Evolutionary conservation across 2,888 invertebrate genomes (phyloP).

Genomic region (Acleris sparsana): DNA sequence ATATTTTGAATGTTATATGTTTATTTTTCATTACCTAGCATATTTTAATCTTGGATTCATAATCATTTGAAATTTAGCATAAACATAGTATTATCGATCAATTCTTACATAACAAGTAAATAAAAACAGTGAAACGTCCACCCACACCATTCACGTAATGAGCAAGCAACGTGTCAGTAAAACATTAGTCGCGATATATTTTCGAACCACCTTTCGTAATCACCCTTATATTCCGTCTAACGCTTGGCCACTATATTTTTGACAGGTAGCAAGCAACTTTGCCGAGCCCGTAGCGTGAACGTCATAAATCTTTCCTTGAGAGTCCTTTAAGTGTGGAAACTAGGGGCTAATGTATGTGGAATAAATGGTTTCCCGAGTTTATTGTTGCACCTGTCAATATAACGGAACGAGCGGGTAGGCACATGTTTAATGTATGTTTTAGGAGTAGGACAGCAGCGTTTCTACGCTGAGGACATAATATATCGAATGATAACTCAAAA

Average conservation of each 20-base stretch:
- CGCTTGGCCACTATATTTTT: conserved; percentile 19
- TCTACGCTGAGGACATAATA: background rate
- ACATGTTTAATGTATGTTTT: conserved; percentile 30
- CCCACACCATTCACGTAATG: too few relatives aligned
- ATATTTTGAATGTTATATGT: too few relatives aligned
- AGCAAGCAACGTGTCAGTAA: too few relatives aligned
- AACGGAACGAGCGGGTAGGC: conserved; percentile 1
- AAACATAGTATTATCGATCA: too few relatives aligned
- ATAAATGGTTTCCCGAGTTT: conserved; percentile 51
- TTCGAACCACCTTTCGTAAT: background rate
- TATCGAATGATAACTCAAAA: too few relatives aligned
- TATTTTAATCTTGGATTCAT: too few relatives aligned
- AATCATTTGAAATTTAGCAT: too few relatives aligned
- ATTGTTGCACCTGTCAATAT: conserved; percentile 41
- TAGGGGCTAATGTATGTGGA: conserved; percentile 59
- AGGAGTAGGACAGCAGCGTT: background rate
- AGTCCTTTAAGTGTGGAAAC: conserved; percentile 65
- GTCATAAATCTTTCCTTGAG: conserved; percentile 60
- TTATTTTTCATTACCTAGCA: too few relatives aligned
- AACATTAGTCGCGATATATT: background rate
- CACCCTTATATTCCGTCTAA: background rate
- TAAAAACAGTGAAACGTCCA: too few relatives aligned
- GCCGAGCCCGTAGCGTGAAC: conserved; percentile 23
- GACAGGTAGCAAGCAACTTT: conserved; percentile 25
- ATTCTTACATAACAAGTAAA: too few relatives aligned